Conservation (phyloP, 53 echinoderm and acorn worm genomes). For the Glandiceps talaboti region DNA sequence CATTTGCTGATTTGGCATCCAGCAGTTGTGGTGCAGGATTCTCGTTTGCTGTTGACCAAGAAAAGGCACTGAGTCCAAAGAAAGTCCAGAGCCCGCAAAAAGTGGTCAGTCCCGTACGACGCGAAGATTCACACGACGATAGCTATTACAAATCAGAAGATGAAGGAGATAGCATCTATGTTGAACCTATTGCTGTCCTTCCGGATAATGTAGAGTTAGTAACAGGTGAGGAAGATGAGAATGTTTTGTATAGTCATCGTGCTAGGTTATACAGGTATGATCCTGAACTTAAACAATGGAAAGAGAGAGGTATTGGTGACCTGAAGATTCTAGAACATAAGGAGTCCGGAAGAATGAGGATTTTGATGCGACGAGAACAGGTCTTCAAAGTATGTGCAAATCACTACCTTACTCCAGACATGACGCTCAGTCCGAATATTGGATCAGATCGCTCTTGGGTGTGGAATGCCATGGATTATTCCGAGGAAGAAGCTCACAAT, state of each 20-base stretch:
- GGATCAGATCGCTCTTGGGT: conserved; percentile 76
- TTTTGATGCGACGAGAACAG: conserved; percentile 82
- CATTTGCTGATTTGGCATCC: neutral
- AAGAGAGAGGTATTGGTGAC: neutral
- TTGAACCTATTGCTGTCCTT: conserved; percentile 69
- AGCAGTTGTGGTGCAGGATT: neutral
- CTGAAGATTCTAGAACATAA: neutral
- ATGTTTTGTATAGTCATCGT: conserved; percentile 4
- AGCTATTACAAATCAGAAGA: neutral
- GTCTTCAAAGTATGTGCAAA: conserved; percentile 94
- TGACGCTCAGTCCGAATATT: conserved; percentile 38
- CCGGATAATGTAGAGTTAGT: conserved; percentile 48
- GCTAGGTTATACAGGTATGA: neutral
- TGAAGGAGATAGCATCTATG: conserved; percentile 67
- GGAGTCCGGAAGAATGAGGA: neutral
- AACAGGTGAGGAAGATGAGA: conserved; percentile 83
- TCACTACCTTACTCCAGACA: conserved; percentile 53
- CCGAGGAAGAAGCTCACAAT: neutral
- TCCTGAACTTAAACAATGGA: neutral
- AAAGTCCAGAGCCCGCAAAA: neutral
- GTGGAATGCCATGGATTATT: conserved; percentile 86
- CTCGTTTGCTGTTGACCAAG: neutral
- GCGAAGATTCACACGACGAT: neutral
- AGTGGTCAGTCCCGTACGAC: neutral
- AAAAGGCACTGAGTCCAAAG: neutral